Evolutionary conservation across 2,888 invertebrate species (phyloP), one percentile per base, ranked within the genome.

Genomic region (Yponomeuta sedellus): DNA sequence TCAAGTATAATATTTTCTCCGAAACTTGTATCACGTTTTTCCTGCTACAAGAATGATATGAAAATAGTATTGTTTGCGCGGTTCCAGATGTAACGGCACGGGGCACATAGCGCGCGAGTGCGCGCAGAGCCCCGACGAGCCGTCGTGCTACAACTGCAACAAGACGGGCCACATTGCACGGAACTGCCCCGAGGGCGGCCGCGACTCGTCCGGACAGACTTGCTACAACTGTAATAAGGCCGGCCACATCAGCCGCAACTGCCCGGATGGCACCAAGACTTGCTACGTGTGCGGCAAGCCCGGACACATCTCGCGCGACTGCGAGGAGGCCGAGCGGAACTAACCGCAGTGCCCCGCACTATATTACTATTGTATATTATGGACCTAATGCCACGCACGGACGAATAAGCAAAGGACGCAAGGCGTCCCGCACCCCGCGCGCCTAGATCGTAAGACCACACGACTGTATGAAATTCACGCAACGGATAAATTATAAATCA

Each of bases 221-320:
- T 98, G 98, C 93, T 98, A 98, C 94, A 97, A 97, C 91, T 98
- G 98, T 93, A 96, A 96, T 92, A 97, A 97, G 93, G 94, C 96
- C 72, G 98, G 97, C 72, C 98, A 98, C 92, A 96, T 98, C 86
- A 97, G 95, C 67, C 95, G 96, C 85, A 95, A 94, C 90, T 96
- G 96, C 92, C 96, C 96, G 72, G 96, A 96, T 85, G 94, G 93
- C 94, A 96, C 94, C 79, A 96, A 97, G 92, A 96, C 95, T 76
- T 98, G 98, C 93, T 98, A 97, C 92, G 94, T 95, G 82, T 98
- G 98, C 92, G 96, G 97, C 92, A 96, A 97, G 91, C 94, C 95
- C 73, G 97, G 97, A 72, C 97, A 97, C 92, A 94, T 97, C 93
- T 96, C 96, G 91, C 96, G 97, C 83, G 97, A 97, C 86, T 97